Evolutionary conservation across 1,140 invertebrate species (phyloP).

Genomic region (Zaprionus ornatus): DNA sequence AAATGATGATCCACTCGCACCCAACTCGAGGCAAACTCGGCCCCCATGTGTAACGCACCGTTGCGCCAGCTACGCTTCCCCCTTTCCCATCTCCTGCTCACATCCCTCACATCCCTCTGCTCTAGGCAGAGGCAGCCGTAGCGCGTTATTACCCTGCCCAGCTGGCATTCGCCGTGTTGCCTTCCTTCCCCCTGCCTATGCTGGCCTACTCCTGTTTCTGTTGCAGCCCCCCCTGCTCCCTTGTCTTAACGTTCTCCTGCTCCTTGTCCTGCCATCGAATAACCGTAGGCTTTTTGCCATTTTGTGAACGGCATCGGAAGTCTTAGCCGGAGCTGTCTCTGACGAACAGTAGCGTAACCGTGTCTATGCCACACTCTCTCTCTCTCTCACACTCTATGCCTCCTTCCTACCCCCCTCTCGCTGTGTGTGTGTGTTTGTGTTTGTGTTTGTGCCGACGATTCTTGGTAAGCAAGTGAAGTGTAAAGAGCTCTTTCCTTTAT

Average conservation of each 20-base stretch:
- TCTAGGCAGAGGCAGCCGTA: not conserved
- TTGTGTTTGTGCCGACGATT: slow-evolving; percentile 54
- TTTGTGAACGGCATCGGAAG: slow-evolving; percentile 64
- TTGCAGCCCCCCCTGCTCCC: not conserved
- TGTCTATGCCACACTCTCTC: slow-evolving; percentile 2
- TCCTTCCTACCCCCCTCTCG: too few relatives aligned
- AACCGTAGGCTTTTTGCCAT: slow-evolving; percentile 69
- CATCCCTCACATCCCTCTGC: not conserved
- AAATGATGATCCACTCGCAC: slow-evolving; percentile 76
- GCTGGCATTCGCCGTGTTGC: not conserved
- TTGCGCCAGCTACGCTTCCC: slow-evolving; percentile 32
- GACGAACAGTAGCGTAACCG: slow-evolving; percentile 29
- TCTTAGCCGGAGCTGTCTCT: slow-evolving; percentile 37
- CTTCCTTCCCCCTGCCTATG: not conserved
- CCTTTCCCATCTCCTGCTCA: too few relatives aligned
- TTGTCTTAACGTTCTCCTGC: not conserved
- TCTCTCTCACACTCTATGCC: not conserved
- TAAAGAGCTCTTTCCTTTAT: slow-evolving; percentile 84
- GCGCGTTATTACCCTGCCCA: slow-evolving; percentile 30
- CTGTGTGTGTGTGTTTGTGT: slow-evolving; percentile 20
- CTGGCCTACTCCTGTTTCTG: too few relatives aligned
- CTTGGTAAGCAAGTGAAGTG: slow-evolving; percentile 82
- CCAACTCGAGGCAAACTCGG: not conserved
- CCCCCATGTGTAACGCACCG: slow-evolving; percentile 54
- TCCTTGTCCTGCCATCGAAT: slow-evolving; percentile 49